Evolutionary conservation across 2,113 vertebrate species (phyloP).

Genomic region (Columba janthina): DNA sequence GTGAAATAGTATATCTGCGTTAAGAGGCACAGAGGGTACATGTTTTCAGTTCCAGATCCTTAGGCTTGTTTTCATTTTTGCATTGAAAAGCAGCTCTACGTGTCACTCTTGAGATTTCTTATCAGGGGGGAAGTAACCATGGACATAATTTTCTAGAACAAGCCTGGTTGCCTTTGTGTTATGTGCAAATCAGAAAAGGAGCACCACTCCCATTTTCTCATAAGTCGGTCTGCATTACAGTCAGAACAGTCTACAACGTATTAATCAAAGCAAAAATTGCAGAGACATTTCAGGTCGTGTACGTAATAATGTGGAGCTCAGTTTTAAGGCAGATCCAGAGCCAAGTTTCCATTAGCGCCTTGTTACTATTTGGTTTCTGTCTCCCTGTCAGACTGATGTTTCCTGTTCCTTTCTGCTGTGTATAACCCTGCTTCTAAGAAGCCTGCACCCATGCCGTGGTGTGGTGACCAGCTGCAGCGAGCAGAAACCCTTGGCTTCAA

Average conservation of each 20-base stretch:
- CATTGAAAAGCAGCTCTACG: neutral
- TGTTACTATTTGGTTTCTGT: neutral
- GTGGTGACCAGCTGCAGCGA: neutral
- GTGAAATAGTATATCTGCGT: slow-evolving; percentile 54
- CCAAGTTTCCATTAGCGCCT: neutral
- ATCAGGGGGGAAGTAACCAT: neutral
- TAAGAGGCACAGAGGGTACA: slow-evolving; percentile 36
- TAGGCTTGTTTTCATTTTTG: neutral
- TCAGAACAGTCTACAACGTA: neutral
- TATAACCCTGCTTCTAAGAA: neutral
- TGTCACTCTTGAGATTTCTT: slow-evolving; percentile 5
- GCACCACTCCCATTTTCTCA: neutral
- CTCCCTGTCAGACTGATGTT: neutral
- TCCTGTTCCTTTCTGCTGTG: accelerated
- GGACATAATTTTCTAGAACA: neutral
- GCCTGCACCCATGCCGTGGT: accelerated
- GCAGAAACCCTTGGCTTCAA: neutral
- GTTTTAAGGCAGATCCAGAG: neutral
- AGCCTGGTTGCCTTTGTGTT: neutral
- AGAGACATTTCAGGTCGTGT: neutral
- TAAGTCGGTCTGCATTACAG: accelerated
- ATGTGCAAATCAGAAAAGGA: neutral
- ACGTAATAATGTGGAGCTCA: neutral
- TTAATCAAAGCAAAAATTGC: neutral
- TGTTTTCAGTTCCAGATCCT: slow-evolving; percentile 52